phyloP scores from a whole-genome alignment of 1,140 invertebrate species.

The Cyrtorhinus lividipennis region DNA sequence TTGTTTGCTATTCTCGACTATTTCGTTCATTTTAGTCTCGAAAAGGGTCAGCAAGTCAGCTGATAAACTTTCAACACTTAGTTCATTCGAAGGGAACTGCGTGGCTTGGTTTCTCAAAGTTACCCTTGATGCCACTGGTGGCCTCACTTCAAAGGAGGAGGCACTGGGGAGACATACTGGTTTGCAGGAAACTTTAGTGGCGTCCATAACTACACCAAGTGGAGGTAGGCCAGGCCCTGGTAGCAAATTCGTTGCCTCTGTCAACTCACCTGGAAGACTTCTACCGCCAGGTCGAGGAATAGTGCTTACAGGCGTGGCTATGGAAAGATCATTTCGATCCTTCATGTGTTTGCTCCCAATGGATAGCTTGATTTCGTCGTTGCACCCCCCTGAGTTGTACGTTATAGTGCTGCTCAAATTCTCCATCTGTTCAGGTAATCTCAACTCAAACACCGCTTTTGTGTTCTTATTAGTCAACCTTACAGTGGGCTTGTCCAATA shows the following conservation, averaged over 20 bases:
- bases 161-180: too few relatives aligned
- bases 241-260: too few relatives aligned
- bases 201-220: too few relatives aligned
- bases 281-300: too few relatives aligned
- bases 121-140: too few relatives aligned
- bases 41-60: neutral
- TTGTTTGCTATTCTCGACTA: conserved; percentile 8
- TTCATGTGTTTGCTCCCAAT: neutral
- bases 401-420: conserved; percentile 2
- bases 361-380: conserved; percentile 13
- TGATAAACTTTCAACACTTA: conserved; percentile 4
- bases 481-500: neutral
- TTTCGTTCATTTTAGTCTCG: conserved; percentile 14
- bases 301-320: too few relatives aligned
- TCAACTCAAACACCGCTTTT: conserved; percentile 10
- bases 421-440: conserved; percentile 12
- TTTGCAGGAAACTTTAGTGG: too few relatives aligned
- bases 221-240: too few relatives aligned
- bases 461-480: conserved; percentile 5
- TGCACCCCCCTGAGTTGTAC: conserved; percentile 1
- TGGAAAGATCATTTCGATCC: too few relatives aligned
- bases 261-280: too few relatives aligned
- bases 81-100: neutral
- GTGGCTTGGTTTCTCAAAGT: neutral
- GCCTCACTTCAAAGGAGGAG: too few relatives aligned